These are phyloP conservation scores for Eueremaeus valkanovi DNA, from an alignment of 2,888 invertebrate species.

Conservation along the genomic window DNA sequence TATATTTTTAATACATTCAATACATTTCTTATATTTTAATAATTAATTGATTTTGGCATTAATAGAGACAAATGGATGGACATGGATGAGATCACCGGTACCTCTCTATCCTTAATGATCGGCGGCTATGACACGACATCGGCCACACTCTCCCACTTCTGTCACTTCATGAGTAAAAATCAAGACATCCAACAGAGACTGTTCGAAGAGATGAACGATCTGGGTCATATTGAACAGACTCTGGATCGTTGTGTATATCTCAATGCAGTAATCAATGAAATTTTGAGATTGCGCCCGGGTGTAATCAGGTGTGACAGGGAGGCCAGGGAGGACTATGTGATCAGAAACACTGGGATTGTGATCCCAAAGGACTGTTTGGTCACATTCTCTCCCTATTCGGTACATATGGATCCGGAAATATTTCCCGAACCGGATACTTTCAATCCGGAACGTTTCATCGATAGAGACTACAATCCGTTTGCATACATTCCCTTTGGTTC, in stretches of 20 bases:
- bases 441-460: background rate
- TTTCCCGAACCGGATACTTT: background rate
- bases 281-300: background rate
- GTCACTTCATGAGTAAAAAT: no score
- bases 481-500: background rate
- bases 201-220: no score
- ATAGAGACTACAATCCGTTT: background rate
- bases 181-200: no score
- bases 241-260: background rate
- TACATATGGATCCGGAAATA: background rate
- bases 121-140: no score
- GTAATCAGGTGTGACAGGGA: background rate
- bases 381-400: background rate
- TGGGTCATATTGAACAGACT: no score
- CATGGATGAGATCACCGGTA: no score
- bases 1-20: no score
- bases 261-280: background rate
- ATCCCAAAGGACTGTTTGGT: background rate
- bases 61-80: no score
- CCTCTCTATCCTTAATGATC: no score
- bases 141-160: no score
- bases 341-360: background rate
- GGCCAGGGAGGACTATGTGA: background rate
- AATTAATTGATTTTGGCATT: no score
- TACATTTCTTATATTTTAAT: no score